phyloP scores from a whole-genome alignment of 2,113 vertebrate genomes.

The Seriola dumerili region DNA sequence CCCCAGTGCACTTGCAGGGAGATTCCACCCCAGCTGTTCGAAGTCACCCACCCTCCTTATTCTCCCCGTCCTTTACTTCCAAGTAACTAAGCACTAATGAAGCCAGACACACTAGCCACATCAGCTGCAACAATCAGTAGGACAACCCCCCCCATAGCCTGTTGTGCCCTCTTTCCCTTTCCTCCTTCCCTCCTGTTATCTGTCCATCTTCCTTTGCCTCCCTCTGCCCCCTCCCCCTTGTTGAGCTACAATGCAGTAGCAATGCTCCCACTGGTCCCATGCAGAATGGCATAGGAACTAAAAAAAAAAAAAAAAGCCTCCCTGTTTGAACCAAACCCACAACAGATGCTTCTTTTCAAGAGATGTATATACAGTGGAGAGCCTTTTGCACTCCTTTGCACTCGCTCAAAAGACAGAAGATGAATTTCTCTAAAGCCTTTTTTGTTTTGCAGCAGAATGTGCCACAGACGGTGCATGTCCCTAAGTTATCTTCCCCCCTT shows the following conservation, averaged over 20 bases:
- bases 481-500: slow-evolving; percentile 10
- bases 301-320: slow-evolving; percentile 37
- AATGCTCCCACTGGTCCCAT: slow-evolving; percentile 52
- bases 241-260: slow-evolving; percentile 39
- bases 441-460: slow-evolving; percentile 39
- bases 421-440: slow-evolving; percentile 6
- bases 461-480: slow-evolving; percentile 31
- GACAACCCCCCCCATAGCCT: slow-evolving; percentile 38
- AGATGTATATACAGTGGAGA: slow-evolving; percentile 29
- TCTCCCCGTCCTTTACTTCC: slow-evolving; percentile 61
- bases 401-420: slow-evolving; percentile 1
- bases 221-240: slow-evolving; percentile 6
- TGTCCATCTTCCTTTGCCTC: slow-evolving; percentile 42
- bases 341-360: slow-evolving; percentile 75
- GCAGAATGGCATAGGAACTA: slow-evolving; percentile 9
- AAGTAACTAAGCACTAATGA: slow-evolving; percentile 72
- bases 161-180: slow-evolving; percentile 34
- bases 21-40: slow-evolving; percentile 68
- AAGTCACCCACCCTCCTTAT: slow-evolving; percentile 53
- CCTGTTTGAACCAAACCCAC: slow-evolving; percentile 28
- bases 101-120: slow-evolving; percentile 63
- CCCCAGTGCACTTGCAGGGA: slow-evolving; percentile 27
- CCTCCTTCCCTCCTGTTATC: slow-evolving; percentile 37
- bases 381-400: slow-evolving; percentile 25
- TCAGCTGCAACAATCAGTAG: slow-evolving; percentile 66